A percentile compares a stretch with the other conserved stretches of the same genome.
Evolutionary conservation across 2,888 invertebrate species (phyloP).

Genomic region (Machimus rusticus): DNA sequence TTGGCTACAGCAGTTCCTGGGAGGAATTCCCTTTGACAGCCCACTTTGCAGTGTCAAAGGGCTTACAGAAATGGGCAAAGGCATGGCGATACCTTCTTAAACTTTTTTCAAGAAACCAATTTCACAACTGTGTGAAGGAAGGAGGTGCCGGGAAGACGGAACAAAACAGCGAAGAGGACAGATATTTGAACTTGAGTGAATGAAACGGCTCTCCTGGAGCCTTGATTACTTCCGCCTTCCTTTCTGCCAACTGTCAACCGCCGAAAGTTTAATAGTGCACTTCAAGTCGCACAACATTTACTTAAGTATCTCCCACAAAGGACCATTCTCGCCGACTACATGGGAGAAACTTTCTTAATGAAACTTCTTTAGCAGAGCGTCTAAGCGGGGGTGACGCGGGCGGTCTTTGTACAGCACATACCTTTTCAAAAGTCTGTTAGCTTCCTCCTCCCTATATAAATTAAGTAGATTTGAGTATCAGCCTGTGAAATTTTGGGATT

Average conservation of each 20-base stretch:
- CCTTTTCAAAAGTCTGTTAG: slow-evolving; percentile 16
- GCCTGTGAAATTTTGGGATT: not conserved
- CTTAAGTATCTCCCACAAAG: slow-evolving; percentile 10
- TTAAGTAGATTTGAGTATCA: not conserved
- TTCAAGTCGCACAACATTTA: slow-evolving; percentile 14
- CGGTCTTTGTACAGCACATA: not conserved
- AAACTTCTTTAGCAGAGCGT: not conserved
- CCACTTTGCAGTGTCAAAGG: not conserved
- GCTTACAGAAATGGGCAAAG: not conserved
- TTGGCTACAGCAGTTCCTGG: not conserved
- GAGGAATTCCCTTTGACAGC: not conserved
- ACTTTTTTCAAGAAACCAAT: slow-evolving; percentile 12
- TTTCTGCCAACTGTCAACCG: not conserved
- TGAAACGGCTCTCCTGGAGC: not conserved
- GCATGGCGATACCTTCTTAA: not conserved
- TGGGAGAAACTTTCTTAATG: slow-evolving; percentile 20
- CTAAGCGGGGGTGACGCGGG: not conserved
- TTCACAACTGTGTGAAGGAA: not conserved
- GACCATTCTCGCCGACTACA: not conserved
- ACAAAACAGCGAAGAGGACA: not conserved
- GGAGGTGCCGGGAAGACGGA: not conserved
- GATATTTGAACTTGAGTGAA: slow-evolving; percentile 18
- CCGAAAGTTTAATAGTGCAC: slow-evolving; percentile 24
- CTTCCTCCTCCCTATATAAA: not conserved
- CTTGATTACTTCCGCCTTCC: slow-evolving; percentile 17